Evolutionary conservation across 2,888 invertebrate species (phyloP).

Genomic region (Gerosis bhagava): DNA sequence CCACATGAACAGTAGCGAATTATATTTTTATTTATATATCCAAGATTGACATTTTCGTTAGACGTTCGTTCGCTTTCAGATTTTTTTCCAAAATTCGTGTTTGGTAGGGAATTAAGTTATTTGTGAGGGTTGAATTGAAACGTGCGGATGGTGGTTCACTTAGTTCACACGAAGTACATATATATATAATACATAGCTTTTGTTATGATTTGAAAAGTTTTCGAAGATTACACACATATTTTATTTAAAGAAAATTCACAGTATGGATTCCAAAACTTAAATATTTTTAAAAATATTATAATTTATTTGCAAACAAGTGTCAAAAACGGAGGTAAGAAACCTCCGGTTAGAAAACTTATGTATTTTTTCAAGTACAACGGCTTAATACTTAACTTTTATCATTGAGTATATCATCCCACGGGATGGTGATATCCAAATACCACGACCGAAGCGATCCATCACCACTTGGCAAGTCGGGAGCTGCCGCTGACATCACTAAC

Average conservation of each 20-base stretch:
- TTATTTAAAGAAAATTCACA: too few species aligned
- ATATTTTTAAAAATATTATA: too few species aligned
- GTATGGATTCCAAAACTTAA: too few species aligned
- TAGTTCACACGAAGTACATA: too few species aligned
- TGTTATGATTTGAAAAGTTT: too few species aligned
- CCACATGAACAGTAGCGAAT: slow-evolving; percentile 31
- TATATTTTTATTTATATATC: slow-evolving; percentile 46
- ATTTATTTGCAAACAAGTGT: not conserved
- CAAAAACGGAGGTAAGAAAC: slow-evolving; percentile 1
- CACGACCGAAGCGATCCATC: slow-evolving; percentile 25
- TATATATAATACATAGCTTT: too few species aligned
- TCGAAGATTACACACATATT: too few species aligned
- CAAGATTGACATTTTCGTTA: slow-evolving; percentile 54
- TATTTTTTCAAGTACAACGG: too few species aligned
- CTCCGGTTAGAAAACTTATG: too few species aligned
- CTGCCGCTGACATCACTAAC: slow-evolving; percentile 30
- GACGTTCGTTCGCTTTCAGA: slow-evolving; percentile 32
- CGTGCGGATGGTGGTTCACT: too few species aligned
- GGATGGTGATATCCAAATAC: slow-evolving; percentile 5
- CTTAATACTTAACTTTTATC: too few species aligned
- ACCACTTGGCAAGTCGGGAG: slow-evolving; percentile 21
- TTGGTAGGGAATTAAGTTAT: slow-evolving; percentile 17
- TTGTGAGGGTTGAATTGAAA: slow-evolving; percentile 4
- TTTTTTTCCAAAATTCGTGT: slow-evolving; percentile 33
- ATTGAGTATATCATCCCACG: too few species aligned